Conservation (phyloP, 2,888 invertebrate genomes). For the Lasioglossum marginatum region DNA sequence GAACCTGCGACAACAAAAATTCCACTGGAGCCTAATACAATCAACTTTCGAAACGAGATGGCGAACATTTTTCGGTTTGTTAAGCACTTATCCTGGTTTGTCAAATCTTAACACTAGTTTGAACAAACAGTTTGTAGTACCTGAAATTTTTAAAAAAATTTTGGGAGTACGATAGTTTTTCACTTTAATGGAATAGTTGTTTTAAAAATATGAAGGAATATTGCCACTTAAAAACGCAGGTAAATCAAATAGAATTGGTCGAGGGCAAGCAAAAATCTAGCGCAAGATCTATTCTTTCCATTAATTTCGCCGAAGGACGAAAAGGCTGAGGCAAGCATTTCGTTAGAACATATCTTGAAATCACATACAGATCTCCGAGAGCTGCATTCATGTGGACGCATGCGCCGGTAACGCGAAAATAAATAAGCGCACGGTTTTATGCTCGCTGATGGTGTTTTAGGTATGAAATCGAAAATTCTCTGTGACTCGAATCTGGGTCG, state of each 20-base stretch:
- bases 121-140: not conserved
- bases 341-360: conserved; percentile 1
- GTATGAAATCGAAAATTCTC: conserved; percentile 39
- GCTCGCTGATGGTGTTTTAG: conserved; percentile 23
- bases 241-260: not conserved
- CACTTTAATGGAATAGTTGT: not conserved
- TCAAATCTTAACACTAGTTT: not conserved
- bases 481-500: conserved; percentile 26
- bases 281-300: not conserved
- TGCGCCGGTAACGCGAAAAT: conserved; percentile 29
- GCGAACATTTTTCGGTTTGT: not conserved
- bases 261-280: not conserved
- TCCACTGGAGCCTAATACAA: not conserved
- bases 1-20: not conserved
- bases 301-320: not conserved
- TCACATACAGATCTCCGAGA: conserved; percentile 12
- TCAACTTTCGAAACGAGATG: not conserved
- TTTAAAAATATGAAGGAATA: not conserved
- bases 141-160: not conserved
- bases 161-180: too few relatives aligned
- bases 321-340: conserved; percentile 14
- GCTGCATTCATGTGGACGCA: conserved; percentile 3
- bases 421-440: conserved; percentile 50
- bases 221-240: not conserved
- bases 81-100: not conserved